Evolutionary conservation across 2,113 vertebrate species (phyloP).

Genomic region (Lophotis ruficrista): DNA sequence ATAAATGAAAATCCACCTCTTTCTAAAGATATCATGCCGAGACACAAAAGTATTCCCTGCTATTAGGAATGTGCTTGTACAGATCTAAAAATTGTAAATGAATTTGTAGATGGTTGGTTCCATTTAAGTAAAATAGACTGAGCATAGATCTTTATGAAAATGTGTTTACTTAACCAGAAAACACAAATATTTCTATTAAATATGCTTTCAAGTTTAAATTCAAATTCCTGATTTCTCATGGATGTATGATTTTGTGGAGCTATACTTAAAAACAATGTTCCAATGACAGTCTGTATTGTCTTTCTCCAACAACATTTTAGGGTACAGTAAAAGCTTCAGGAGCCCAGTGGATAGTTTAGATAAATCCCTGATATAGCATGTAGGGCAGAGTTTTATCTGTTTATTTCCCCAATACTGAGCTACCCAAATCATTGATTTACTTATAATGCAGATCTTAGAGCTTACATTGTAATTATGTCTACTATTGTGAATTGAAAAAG

Average conservation of each 20-base stretch:
- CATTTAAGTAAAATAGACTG: slow-evolving; percentile 76
- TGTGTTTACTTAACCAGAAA: slow-evolving; percentile 76
- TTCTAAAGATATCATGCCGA: slow-evolving; percentile 72
- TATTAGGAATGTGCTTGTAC: slow-evolving; percentile 72
- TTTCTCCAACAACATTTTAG: neutral
- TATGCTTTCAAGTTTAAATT: slow-evolving; percentile 57
- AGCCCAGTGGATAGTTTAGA: neutral
- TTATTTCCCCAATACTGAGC: slow-evolving; percentile 17
- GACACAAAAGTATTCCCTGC: slow-evolving; percentile 75
- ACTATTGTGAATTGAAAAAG: slow-evolving; percentile 20
- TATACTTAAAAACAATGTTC: slow-evolving; percentile 37
- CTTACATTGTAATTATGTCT: slow-evolving; percentile 43
- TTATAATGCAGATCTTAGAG: neutral
- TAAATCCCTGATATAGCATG: neutral
- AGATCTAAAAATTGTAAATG: slow-evolving; percentile 78
- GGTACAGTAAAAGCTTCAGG: neutral
- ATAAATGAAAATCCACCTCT: slow-evolving; percentile 79
- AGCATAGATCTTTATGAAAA: slow-evolving; percentile 72
- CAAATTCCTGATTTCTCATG: slow-evolving; percentile 56
- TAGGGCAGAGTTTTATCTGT: neutral
- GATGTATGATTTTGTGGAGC: slow-evolving; percentile 42
- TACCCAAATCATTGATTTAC: neutral
- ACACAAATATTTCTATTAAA: slow-evolving; percentile 72
- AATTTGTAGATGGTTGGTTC: slow-evolving; percentile 80
- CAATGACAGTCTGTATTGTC: neutral